phyloP scores from a whole-genome alignment of 2,113 vertebrate genomes.

The Lepisosteus oculatus region DNA sequence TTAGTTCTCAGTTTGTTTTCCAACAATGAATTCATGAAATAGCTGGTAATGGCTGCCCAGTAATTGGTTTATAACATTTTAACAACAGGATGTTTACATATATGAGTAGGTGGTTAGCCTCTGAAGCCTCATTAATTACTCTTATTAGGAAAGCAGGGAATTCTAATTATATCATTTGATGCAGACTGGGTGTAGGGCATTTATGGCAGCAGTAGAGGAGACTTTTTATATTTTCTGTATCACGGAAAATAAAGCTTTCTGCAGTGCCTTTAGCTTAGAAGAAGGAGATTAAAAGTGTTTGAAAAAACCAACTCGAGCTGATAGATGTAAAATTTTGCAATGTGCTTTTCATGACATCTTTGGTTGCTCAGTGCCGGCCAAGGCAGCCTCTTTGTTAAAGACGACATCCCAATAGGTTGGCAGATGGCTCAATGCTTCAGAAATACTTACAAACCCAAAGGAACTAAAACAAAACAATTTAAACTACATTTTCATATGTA shows the following conservation, averaged over 20 bases:
- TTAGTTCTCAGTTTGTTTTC: neutral
- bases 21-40: neutral
- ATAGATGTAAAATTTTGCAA: constrained; percentile 31
- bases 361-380: constrained; percentile 35
- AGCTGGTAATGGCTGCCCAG: neutral
- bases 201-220: neutral
- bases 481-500: constrained; percentile 37
- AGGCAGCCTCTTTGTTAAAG: constrained; percentile 48
- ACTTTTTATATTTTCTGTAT: neutral
- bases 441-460: constrained; percentile 24
- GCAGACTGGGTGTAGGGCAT: neutral
- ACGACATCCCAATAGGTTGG: constrained; percentile 30
- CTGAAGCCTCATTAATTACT: constrained; percentile 2
- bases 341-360: constrained; percentile 31
- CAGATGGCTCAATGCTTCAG: constrained; percentile 22
- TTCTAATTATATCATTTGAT: neutral
- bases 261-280: neutral
- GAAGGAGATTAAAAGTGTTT: constrained; percentile 5
- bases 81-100: constrained; percentile 5
- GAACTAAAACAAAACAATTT: constrained; percentile 30
- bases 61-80: neutral
- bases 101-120: constrained; percentile 11
- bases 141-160: neutral
- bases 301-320: constrained; percentile 21
- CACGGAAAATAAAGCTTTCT: neutral